Conservation (phyloP, 2,888 invertebrate species). For the Exephanes ischioxanthus region DNA sequence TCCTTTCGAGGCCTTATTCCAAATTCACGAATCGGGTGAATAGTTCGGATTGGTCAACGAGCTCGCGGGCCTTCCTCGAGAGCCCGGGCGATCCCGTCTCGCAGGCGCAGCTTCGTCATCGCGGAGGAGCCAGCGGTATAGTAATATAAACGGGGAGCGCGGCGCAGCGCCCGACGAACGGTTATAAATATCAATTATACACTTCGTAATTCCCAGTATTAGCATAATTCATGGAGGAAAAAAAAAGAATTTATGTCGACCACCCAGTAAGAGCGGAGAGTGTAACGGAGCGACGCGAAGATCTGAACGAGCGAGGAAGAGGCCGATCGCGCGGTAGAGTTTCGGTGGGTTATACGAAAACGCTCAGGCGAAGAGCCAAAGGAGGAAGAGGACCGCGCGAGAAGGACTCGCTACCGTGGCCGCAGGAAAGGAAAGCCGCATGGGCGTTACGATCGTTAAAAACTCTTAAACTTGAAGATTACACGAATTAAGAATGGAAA, state of each 20-base stretch:
- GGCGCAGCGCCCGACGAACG: constrained; percentile 50
- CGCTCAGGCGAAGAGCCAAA: constrained; percentile 14
- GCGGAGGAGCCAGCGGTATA: constrained; percentile 1
- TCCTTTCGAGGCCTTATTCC: constrained; percentile 37
- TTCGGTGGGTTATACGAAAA: constrained; percentile 8
- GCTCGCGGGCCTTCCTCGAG: constrained; percentile 20
- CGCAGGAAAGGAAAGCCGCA: constrained; percentile 45
- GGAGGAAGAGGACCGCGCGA: neutral
- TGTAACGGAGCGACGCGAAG: constrained; percentile 26
- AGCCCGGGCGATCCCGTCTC: constrained; percentile 7
- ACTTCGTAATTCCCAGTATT: constrained; percentile 81
- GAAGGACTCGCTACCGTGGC: constrained; percentile 31
- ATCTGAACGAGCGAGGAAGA: constrained; percentile 12
- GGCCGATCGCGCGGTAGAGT: neutral
- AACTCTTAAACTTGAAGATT: constrained; percentile 79
- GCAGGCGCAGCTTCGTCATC: constrained; percentile 7
- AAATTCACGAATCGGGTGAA: constrained; percentile 61
- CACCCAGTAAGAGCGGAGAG: constrained; percentile 79
- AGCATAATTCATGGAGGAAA: constrained; percentile 81
- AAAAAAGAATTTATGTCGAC: constrained; percentile 80
- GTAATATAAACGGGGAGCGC: constrained; percentile 23
- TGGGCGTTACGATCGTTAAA: constrained; percentile 72
- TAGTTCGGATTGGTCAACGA: constrained; percentile 45
- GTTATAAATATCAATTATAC: constrained; percentile 84
- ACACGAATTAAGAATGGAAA: constrained; percentile 82